Evolutionary conservation across 2,888 invertebrate species (phyloP).

Genomic region (Zeuzera pyrina): DNA sequence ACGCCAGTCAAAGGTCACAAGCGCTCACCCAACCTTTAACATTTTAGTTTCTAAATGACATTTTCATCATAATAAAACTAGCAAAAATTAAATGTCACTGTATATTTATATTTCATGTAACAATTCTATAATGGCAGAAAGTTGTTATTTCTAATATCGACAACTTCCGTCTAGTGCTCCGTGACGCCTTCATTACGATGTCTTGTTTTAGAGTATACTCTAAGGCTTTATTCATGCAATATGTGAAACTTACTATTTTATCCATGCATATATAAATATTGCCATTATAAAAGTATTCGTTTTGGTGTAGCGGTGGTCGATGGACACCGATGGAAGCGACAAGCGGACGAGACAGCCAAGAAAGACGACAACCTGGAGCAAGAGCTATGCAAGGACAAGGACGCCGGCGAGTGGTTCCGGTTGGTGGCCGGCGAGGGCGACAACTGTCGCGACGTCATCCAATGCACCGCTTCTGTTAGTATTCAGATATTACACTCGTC

Average conservation of each 20-base stretch:
- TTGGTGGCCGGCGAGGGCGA: conserved; percentile 91
- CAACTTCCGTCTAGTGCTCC: too few relatives aligned
- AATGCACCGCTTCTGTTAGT: conserved; percentile 93
- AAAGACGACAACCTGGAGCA: conserved; percentile 91
- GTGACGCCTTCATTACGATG: too few relatives aligned
- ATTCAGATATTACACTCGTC: conserved; percentile 7
- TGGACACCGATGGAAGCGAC: conserved; percentile 75
- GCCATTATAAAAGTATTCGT: too few relatives aligned
- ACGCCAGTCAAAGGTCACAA: conserved; percentile 65
- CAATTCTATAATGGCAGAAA: too few relatives aligned
- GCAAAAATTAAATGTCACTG: conserved; percentile 20
- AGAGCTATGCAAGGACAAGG: conserved; percentile 94
- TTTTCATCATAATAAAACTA: conserved; percentile 43
- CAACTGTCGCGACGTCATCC: conserved; percentile 95
- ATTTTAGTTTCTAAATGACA: conserved; percentile 53
- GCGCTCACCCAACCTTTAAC: conserved; percentile 61
- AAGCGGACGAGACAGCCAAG: conserved; percentile 78
- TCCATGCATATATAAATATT: too few relatives aligned
- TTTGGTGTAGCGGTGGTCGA: conserved; percentile 48
- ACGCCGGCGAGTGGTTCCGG: conserved; percentile 96
- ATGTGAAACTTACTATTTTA: too few relatives aligned
- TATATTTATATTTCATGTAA: too few relatives aligned
- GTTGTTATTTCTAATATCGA: too few relatives aligned
- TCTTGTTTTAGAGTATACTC: too few relatives aligned
- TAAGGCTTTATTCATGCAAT: too few relatives aligned